phyloP scores from a whole-genome alignment of 2,888 invertebrate genomes.

The Drosophila setosimentum region DNA sequence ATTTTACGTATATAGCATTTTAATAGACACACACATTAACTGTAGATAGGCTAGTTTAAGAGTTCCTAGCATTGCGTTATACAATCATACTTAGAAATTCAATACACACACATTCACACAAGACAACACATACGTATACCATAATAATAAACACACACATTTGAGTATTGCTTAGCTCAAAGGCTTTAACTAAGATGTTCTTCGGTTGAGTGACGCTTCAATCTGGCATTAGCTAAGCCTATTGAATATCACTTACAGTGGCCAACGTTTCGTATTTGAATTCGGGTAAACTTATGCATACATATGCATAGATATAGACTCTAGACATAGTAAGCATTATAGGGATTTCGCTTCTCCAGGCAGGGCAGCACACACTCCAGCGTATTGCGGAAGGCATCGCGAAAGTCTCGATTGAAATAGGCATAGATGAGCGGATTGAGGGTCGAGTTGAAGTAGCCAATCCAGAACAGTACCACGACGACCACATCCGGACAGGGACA shows the following conservation, averaged over 20 bases:
- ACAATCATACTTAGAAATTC: conserved; percentile 24
- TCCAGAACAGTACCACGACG: conserved; percentile 97
- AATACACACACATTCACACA: conserved; percentile 33
- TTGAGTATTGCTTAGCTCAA: conserved; percentile 74
- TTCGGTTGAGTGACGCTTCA: conserved; percentile 12
- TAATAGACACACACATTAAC: conserved; percentile 33
- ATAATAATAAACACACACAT: conserved; percentile 57
- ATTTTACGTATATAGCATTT: conserved; percentile 43
- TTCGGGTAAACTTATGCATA: conserved; percentile 3
- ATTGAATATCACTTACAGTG: conserved; percentile 65
- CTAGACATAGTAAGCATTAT: conserved; percentile 85
- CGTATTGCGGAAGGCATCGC: conserved; percentile 97
- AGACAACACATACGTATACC: conserved; percentile 29
- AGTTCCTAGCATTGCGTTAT: conserved; percentile 52
- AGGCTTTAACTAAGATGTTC: conserved; percentile 47
- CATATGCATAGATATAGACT: conserved; percentile 10
- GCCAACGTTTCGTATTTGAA: conserved; percentile 19
- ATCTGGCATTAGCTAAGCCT: conserved; percentile 34
- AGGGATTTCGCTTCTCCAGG: conserved; percentile 86
- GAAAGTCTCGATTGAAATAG: conserved; percentile 98
- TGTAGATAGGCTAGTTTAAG: conserved; percentile 23
- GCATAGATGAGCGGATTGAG: conserved; percentile 98
- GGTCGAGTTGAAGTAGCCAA: conserved; percentile 98
- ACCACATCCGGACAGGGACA: conserved; percentile 94
- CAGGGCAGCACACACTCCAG: conserved; percentile 94